Percentiles rank a stretch among this genome's conserved stretches.
These are phyloP conservation scores for Montipora efflorescens DNA, from an alignment of 64 coral and sea anemone species.

Conservation along the genomic window DNA sequence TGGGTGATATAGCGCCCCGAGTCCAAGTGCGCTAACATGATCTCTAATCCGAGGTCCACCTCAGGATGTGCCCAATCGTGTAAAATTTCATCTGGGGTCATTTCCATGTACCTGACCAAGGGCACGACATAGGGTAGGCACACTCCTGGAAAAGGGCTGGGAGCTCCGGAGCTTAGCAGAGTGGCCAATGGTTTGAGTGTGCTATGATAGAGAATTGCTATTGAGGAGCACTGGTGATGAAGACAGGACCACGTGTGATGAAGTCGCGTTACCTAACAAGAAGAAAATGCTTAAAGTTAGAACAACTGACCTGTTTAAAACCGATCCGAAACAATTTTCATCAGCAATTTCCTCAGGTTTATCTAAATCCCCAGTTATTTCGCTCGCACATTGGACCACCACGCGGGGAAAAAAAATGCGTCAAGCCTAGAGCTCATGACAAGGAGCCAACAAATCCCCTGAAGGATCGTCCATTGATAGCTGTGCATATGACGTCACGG, in stretches of 20 bases:
- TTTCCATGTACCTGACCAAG: conserved; percentile 78
- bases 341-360: background rate
- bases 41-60: conserved; percentile 75
- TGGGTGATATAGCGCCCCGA: conserved; percentile 79
- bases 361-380: background rate
- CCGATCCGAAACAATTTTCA: background rate
- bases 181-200: conserved; percentile 83
- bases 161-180: conserved; percentile 86
- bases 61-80: conserved; percentile 71
- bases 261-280: conserved; percentile 76
- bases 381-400: background rate
- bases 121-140: conserved; percentile 90
- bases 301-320: background rate
- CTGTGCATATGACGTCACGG: too few relatives aligned
- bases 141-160: conserved; percentile 92
- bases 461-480: too few relatives aligned
- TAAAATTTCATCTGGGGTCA: conserved; percentile 81
- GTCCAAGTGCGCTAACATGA: conserved; percentile 72
- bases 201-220: conserved; percentile 84
- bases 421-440: background rate
- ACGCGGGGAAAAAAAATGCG: background rate
- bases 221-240: conserved; percentile 80
- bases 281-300: background rate
- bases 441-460: too few relatives aligned
- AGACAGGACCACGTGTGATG: conserved; percentile 96